phyloP scores from a whole-genome alignment of 23 tunicate genomes.

The Trididemnum clinides region DNA sequence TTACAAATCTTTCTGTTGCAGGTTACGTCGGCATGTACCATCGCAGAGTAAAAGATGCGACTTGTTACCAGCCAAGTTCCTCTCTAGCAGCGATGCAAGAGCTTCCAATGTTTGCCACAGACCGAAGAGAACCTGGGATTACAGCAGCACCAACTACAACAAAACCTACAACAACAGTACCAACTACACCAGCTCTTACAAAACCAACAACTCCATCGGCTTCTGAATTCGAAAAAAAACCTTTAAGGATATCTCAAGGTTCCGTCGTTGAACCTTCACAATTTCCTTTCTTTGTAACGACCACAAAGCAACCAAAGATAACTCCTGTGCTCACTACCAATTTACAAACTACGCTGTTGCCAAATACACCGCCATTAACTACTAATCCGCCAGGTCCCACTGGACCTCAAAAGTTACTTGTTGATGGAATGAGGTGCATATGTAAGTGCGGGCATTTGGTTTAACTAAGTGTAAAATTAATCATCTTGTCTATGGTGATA shows the following conservation, averaged over 20 bases:
- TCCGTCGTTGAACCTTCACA: too few species aligned
- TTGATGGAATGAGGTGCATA: slow-evolving; percentile 14
- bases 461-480: too few species aligned
- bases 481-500: too few species aligned
- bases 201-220: background rate
- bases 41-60: slow-evolving; percentile 38
- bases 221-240: too few species aligned
- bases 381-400: background rate
- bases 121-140: too few species aligned
- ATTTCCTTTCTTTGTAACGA: too few species aligned
- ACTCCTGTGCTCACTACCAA: background rate
- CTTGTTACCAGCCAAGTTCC: slow-evolving; percentile 18
- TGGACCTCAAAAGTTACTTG: background rate
- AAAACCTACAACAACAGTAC: background rate
- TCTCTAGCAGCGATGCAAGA: background rate
- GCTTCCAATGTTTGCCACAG: background rate
- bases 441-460: too few species aligned
- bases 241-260: too few species aligned
- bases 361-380: background rate
- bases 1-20: background rate
- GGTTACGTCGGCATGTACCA: slow-evolving; percentile 54
- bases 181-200: slow-evolving; percentile 6
- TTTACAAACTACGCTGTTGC: background rate
- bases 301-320: too few species aligned
- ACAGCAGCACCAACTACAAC: too few species aligned